phyloP scores from a whole-genome alignment of 2,888 invertebrate species.

The Seira musarum region DNA sequence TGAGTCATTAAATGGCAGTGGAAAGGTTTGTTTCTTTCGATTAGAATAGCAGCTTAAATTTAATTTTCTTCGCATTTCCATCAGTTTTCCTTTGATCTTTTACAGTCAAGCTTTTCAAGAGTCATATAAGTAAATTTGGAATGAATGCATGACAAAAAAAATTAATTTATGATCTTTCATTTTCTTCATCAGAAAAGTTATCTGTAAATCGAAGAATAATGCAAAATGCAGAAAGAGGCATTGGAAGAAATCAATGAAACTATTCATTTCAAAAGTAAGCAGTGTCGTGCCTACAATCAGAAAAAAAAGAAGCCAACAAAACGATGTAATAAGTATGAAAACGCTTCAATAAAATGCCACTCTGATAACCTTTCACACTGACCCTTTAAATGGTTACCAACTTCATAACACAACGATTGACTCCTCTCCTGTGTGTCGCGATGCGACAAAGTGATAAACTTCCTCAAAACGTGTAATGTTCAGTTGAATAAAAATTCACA shows the following conservation, averaged over 20 bases:
- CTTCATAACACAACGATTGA: constrained; percentile 60
- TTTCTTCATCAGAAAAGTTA: neutral
- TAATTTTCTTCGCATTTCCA: too few species aligned
- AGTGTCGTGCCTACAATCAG: neutral
- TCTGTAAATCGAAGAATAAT: neutral
- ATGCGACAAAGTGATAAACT: constrained; percentile 52
- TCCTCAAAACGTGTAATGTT: neutral
- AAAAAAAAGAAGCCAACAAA: constrained; percentile 41
- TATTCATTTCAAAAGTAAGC: neutral
- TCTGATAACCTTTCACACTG: constrained; percentile 63
- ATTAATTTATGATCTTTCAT: constrained; percentile 6
- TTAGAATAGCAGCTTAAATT: constrained; percentile 25
- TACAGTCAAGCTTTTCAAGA: too few species aligned
- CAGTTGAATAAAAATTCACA: too few species aligned
- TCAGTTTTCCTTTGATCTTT: too few species aligned
- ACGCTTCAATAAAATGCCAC: constrained; percentile 41
- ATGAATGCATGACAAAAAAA: too few species aligned
- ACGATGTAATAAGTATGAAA: constrained; percentile 57
- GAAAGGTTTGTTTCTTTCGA: constrained; percentile 11
- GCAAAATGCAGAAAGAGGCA: neutral
- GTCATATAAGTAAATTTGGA: too few species aligned
- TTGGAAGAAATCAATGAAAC: neutral
- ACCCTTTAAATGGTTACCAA: constrained; percentile 63
- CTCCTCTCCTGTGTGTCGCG: constrained; percentile 47
- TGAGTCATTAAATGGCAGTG: constrained; percentile 55